Conservation (phyloP, 2,888 invertebrate genomes). For the Ptychoptera contaminata region DNA sequence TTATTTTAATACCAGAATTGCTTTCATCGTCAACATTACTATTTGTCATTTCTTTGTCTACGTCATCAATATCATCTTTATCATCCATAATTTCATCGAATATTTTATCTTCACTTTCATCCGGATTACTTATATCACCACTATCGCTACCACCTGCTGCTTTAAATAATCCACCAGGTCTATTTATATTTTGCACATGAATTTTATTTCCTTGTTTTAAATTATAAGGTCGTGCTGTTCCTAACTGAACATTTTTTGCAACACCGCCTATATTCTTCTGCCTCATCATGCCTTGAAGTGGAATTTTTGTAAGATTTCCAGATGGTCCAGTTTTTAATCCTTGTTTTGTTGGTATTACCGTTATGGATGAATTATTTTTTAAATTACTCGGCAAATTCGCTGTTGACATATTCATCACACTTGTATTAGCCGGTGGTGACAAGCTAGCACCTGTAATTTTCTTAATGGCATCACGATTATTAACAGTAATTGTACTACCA, state of each 20-base stretch:
- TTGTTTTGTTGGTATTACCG: conserved; percentile 36
- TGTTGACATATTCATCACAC: conserved; percentile 11
- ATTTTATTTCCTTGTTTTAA: conserved; percentile 15
- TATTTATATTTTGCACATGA: not conserved
- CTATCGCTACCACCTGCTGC: not conserved
- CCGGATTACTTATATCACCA: conserved; percentile 1
- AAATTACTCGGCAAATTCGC: conserved; percentile 35
- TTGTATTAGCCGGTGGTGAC: not conserved
- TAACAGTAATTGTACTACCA: not conserved
- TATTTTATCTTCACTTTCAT: conserved; percentile 2
- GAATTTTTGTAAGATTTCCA: too few relatives aligned
- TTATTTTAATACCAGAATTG: too few relatives aligned
- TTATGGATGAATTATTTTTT: conserved; percentile 43
- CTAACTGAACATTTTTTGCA: conserved; percentile 5
- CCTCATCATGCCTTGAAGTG: too few relatives aligned
- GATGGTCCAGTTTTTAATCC: too few relatives aligned
- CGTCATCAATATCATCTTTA: conserved; percentile 2
- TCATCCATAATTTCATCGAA: not conserved
- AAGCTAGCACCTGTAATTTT: not conserved
- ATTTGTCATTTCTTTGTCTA: not conserved
- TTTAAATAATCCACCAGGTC: not conserved
- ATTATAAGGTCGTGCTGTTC: conserved; percentile 9
- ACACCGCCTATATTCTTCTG: too few relatives aligned
- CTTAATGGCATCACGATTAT: not conserved
- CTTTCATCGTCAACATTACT: conserved; percentile 1